Evolutionary conservation across 2,888 invertebrate species (phyloP), one percentile per base, ranked within the genome.

Genomic region (Nomada ruficornis): DNA sequence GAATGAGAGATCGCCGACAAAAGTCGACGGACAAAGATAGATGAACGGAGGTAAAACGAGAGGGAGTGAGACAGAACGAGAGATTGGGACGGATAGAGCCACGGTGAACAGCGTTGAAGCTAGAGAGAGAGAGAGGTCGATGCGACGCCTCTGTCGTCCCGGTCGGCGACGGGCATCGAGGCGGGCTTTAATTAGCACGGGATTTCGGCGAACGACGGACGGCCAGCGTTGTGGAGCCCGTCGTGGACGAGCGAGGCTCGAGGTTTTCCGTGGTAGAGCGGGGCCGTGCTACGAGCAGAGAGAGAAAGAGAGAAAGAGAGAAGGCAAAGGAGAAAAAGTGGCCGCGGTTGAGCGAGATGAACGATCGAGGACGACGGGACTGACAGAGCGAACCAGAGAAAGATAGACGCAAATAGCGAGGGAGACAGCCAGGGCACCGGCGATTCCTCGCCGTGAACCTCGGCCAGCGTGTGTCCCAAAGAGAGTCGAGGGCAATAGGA

Each of bases 161-260:
- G 88, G 82, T 86, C 88, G 89, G 86, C 88, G 89, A 88, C 90
- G 86, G 89, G 86, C 87, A 88, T 88, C 89, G 88, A 87, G 88
- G 87, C 89, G 87, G 89, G 89, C 89, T 92, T 91, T 91, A 92
- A 92, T 92, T 92, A 92, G 91, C 89, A 89, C 89, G 90, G 90
- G 90, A 91, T 91, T 90, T 90, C 88, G 89, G 87, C 86, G 88
- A 89, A 88, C 88, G 90, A 87, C 87, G 90, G 69, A 77, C 85
- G 85, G 81, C 52, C 83, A 71, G 73, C 77, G 76, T 71, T 11
- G 11, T 72, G 72, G 82, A 63, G 82, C 81, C 81, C 80, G 73
- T 64, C 82, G 82, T 69, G 83, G 77, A 83, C 80, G 81, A 75
- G 26, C 82, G 82, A 82, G 67, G 60, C 76, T 67, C 78, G 84